Base-by-base conservation (phyloP, 2,797 vertebrate species). In the Typhlichthys subterraneus region DNA sequence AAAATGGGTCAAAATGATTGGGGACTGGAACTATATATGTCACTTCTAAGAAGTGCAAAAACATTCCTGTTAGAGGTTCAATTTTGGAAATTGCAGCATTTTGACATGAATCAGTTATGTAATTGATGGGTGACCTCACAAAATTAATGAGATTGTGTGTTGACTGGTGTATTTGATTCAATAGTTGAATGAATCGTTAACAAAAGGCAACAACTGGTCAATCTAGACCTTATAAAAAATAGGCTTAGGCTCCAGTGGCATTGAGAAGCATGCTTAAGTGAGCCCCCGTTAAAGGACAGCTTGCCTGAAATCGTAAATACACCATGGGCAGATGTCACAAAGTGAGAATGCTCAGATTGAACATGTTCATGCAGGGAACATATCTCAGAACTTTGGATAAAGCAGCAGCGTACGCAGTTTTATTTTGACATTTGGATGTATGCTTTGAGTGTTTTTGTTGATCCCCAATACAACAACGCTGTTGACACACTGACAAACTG, bases 21-120 rank as follows among this genome's bases (percentile, higher is more conserved):
- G 65, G 70, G 61, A 50, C 49, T 73, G 60, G 76, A 80, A 77
- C 66, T 79, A 77, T 67, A 60, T 59, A 69, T 76, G 73, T 84
- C 84, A 82, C 88, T 89, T 88, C 86, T 87, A 85, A 86, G 88
- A 91, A 91, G 88, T 89, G 87, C 79, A 73, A 70, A 71, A 83
- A 77, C 87, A 90, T 89, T 91, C 88, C 86, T 87, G 53, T 59
- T 53, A 2, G 60, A 78, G 75, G 75, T 80, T 81, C 48, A 63
- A 70, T 81, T 80, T 70, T 65, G 57, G 79, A 69, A 78, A 72
- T 77, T 13, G 49, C 69, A 73, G 77, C 71, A 79, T 70, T 82
- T 79, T 54, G 70, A 60, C 54, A 45, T 47, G 72, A 79, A 82
- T 72, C 62, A 11, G 63, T 65, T 23, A 46, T 70, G 49, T 13